Evolutionary conservation across 2,797 vertebrate species (phyloP).

Genomic region (Leucoraja ocellata): DNA sequence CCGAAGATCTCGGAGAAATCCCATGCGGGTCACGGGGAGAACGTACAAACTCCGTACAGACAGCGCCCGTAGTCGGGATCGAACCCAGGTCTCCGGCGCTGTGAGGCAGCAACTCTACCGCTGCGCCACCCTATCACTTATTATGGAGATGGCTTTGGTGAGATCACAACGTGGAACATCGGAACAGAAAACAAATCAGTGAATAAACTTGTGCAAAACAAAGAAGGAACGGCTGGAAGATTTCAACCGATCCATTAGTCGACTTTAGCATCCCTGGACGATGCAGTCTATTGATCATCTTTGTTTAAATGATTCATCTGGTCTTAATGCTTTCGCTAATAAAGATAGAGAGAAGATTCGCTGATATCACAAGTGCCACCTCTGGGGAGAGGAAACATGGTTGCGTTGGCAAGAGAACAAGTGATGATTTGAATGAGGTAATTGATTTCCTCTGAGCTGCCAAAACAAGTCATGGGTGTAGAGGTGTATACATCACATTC

Average conservation of each 20-base stretch:
- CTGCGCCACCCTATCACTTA: no score
- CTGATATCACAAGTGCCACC: background rate
- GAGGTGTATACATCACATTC: background rate
- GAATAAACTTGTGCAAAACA: background rate
- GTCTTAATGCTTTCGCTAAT: slow-evolving; percentile 5
- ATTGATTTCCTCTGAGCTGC: background rate
- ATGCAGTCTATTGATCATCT: background rate
- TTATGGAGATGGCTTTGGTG: background rate
- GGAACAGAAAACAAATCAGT: background rate
- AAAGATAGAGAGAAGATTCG: background rate
- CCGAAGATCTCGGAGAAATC: no score
- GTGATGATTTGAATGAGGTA: slow-evolving; percentile 7
- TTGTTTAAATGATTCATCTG: background rate
- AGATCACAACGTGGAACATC: background rate
- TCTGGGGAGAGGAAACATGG: background rate
- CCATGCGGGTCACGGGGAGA: no score
- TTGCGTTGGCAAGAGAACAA: background rate
- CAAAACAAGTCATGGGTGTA: background rate
- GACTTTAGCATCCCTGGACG: background rate
- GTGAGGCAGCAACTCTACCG: no score
- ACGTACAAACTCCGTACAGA: no score
- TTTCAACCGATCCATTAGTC: background rate
- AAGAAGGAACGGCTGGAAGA: background rate
- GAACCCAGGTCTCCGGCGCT: no score
- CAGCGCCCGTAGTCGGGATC: no score